Percentiles rank a stretch among this genome's conserved stretches.
phyloP scores from a whole-genome alignment of 2,797 vertebrate genomes.

The Bovichtus variegatus region DNA sequence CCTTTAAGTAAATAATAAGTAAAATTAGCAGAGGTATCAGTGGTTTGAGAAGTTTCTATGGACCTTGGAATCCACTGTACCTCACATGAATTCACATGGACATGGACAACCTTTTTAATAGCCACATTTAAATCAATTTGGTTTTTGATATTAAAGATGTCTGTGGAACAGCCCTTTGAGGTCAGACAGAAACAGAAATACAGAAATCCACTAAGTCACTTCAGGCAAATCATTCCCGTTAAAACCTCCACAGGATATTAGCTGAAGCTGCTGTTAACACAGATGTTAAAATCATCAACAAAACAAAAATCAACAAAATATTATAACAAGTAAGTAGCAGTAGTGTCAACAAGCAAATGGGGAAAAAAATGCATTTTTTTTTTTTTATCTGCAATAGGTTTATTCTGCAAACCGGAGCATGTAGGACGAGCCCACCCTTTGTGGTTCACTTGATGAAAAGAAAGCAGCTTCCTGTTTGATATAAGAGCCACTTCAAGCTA shows the following conservation, averaged over 20 bases:
- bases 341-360: not conserved
- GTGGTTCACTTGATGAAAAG: constrained; percentile 53
- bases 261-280: constrained; percentile 1
- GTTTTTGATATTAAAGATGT: too few relatives aligned
- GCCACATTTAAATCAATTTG: too few relatives aligned
- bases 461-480: constrained; percentile 38
- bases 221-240: not conserved
- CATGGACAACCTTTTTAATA: too few relatives aligned
- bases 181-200: too few relatives aligned
- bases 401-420: constrained; percentile 1
- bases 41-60: not conserved
- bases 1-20: too few relatives aligned
- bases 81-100: too few relatives aligned
- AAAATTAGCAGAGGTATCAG: not conserved
- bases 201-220: too few relatives aligned
- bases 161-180: too few relatives aligned
- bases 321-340: not conserved
- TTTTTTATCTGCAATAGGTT: constrained; percentile 17
- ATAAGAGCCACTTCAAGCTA: constrained; percentile 39
- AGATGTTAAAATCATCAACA: too few relatives aligned
- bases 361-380: too few relatives aligned
- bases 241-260: not conserved
- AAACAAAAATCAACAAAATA: too few relatives aligned
- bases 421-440: not conserved
- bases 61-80: not conserved